Percentiles rank a stretch among this genome's conserved stretches.
Evolutionary conservation across 2,113 vertebrate genomes (phyloP).

Genomic region (Heptranchias perlo): DNA sequence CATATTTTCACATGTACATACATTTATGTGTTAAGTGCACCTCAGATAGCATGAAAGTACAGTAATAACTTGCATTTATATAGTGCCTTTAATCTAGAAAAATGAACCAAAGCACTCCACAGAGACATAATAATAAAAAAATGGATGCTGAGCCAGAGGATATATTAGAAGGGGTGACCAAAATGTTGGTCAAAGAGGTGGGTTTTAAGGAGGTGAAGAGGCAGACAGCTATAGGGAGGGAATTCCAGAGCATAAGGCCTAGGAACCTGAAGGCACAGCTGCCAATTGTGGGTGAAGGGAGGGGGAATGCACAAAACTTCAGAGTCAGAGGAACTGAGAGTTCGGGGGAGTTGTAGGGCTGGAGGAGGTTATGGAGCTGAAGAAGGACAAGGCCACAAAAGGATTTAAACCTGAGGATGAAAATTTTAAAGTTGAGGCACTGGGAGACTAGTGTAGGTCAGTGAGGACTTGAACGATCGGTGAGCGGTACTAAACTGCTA

Average conservation of each 20-base stretch:
- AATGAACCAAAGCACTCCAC: not conserved
- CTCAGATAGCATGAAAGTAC: not conserved
- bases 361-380: not conserved
- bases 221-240: not conserved
- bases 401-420: too few relatives aligned
- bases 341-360: not conserved
- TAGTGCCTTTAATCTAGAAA: not conserved
- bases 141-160: not conserved
- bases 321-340: not conserved
- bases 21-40: not conserved
- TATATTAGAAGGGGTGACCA: not conserved
- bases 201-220: not conserved
- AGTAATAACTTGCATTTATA: too few relatives aligned
- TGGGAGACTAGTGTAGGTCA: not conserved
- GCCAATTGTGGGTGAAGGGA: not conserved
- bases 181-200: not conserved
- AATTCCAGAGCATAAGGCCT: not conserved
- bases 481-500: not conserved
- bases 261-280: not conserved
- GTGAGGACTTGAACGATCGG: not conserved
- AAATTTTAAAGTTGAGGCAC: too few relatives aligned
- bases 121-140: not conserved
- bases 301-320: not conserved
- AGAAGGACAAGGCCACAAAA: too few relatives aligned
- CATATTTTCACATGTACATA: not conserved